Percentiles rank a stretch among this genome's conserved stretches.
Evolutionary conservation across 2,113 vertebrate species (phyloP).

Genomic region (Poecile atricapillus): DNA sequence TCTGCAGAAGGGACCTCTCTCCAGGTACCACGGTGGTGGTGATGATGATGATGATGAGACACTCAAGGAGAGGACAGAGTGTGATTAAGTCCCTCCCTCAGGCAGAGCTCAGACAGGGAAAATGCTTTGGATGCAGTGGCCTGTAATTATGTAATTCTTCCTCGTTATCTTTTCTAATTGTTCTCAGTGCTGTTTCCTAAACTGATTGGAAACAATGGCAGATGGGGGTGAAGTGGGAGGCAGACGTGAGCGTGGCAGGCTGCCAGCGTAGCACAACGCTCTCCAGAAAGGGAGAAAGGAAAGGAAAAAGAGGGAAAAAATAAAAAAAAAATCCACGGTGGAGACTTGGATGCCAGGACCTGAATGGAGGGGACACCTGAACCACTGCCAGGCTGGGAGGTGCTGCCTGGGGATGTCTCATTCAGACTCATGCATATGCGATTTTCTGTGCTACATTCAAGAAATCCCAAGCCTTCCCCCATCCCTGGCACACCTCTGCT

Average conservation of each 20-base stretch:
- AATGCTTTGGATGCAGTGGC: slow-evolving; percentile 63
- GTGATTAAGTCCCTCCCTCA: background rate
- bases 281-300: background rate
- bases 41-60: background rate
- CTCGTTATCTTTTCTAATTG: slow-evolving; percentile 83
- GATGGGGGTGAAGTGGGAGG: slow-evolving; percentile 71
- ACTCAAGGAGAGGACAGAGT: background rate
- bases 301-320: background rate
- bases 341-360: background rate
- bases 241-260: slow-evolving; percentile 51
- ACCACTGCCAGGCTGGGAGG: slow-evolving; percentile 1
- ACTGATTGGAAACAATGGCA: slow-evolving; percentile 78
- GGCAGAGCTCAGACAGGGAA: slow-evolving; percentile 26
- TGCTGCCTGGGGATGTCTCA: background rate
- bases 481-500: background rate
- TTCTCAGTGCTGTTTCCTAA: slow-evolving; percentile 78
- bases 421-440: background rate
- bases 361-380: background rate
- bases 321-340: background rate
- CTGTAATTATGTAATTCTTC: slow-evolving; percentile 84
- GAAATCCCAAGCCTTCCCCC: background rate
- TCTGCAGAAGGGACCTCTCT: background rate
- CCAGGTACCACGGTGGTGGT: background rate
- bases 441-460: background rate
- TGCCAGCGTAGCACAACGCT: slow-evolving; percentile 2